Base-by-base conservation (phyloP, 2,797 vertebrate species). In the Mastacembelus armatus region DNA sequence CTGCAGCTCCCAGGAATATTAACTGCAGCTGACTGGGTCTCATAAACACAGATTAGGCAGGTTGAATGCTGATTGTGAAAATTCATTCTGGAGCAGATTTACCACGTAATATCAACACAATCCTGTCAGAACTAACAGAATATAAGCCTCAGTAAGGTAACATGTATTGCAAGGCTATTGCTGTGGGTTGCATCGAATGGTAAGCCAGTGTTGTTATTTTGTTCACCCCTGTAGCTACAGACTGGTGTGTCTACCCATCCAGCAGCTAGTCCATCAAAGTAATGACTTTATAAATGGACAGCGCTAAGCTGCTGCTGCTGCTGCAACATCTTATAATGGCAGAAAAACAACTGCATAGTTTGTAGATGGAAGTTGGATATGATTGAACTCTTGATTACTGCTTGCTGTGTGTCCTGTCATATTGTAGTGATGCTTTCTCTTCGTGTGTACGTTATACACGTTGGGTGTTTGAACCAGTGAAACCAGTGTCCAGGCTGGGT, bases 171-270 rank as follows among this genome's bases (percentile, higher is more conserved):
- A 60, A 19, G 2, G 18, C 71, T 59, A 8, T 64, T 77, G 73
- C 72, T 36, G 22, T 45, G 43, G 75, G 43, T 77, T 55, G 57
- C 62, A 81, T 66, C 40, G 26, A 75, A 58, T 8, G 52, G 24
- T 16, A 19, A 61, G 70, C 62, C 35, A 42, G 11, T 51, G 65
- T 22, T 70, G 52, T 71, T 70, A 43, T 77, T 77, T 71, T 30
- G 12, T 66, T 60, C 4, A 2, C n/a, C 38, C 61, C 45, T 33
- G 66, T 62, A 40, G 73, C 30, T 57, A 24, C 63, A 67, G 58
- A 44, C n/a, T 7, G 16, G 30, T 5, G 19, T 24, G 32, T 71
- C 14, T 35, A 2, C 19, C 42, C 7, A 18, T 36, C 39, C 24
- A 16, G 49, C 60, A 44, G 54, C 44, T 14, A 22, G 30, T 29